These are phyloP conservation scores for Campylomormyrus numenius DNA, from an alignment of 2,113 vertebrate species.

Conservation along the genomic window DNA sequence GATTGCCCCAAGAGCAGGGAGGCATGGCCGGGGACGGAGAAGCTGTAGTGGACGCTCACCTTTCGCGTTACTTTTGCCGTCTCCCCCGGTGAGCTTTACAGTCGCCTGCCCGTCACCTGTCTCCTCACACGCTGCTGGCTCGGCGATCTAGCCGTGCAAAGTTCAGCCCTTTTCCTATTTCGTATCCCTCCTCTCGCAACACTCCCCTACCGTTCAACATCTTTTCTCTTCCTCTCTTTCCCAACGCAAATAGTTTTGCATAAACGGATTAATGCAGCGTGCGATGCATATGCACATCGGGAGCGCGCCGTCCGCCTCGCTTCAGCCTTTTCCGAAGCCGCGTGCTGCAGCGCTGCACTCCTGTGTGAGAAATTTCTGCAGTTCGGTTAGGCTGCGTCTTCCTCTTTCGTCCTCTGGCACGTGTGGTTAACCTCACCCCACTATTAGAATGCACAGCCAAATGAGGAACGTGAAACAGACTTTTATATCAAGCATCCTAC, in stretches of 20 bases:
- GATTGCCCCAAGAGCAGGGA: background rate
- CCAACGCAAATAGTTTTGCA: background rate
- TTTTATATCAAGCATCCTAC: background rate
- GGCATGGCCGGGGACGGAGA: background rate
- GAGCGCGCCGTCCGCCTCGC: background rate
- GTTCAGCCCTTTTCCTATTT: background rate
- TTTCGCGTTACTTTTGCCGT: background rate
- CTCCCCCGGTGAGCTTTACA: background rate
- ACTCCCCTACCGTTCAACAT: background rate
- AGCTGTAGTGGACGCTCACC: background rate
- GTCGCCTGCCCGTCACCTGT: background rate
- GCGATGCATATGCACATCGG: background rate
- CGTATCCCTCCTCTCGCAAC: constrained; percentile 7
- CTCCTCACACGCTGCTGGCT: background rate
- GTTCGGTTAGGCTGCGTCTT: background rate
- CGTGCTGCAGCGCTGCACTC: background rate
- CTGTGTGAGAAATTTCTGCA: background rate
- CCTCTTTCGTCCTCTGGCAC: constrained; percentile 5
- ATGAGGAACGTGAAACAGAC: constrained; percentile 33
- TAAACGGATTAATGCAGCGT: constrained; percentile 18
- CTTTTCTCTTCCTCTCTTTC: constrained; percentile 9
- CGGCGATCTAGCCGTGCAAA: background rate
- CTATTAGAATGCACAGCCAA: constrained; percentile 15
- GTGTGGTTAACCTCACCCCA: constrained; percentile 35
- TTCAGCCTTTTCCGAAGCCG: background rate